These are phyloP conservation scores for Pardalotus punctatus DNA, from an alignment of 2,113 vertebrate genomes.

Conservation along the genomic window DNA sequence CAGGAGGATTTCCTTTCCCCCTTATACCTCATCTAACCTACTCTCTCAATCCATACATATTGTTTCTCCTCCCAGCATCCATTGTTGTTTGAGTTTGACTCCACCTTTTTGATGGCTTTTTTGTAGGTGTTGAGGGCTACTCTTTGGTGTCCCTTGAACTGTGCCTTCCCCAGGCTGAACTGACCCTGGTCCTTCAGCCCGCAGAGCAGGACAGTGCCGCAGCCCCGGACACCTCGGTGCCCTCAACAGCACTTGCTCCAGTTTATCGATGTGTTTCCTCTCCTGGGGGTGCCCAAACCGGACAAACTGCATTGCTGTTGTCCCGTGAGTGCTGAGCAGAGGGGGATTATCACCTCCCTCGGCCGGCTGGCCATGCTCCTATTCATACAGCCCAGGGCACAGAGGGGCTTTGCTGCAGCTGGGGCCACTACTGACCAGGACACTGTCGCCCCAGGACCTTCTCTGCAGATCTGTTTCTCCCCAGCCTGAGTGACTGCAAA, in stretches of 20 bases:
- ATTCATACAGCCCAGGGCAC: fast-evolving
- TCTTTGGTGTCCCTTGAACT: fast-evolving
- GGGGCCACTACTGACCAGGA: neutral
- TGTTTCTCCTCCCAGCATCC: neutral
- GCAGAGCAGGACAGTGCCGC: neutral
- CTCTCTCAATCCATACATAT: neutral
- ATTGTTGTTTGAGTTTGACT: neutral
- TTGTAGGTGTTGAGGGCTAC: too few relatives aligned
- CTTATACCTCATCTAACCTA: neutral
- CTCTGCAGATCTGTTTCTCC: neutral
- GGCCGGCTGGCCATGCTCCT: neutral
- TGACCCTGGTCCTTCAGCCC: neutral
- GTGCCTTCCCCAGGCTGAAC: neutral
- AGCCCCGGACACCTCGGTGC: neutral
- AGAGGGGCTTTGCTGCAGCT: fast-evolving
- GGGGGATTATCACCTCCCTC: neutral
- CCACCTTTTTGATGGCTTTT: neutral
- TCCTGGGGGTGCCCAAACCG: neutral
- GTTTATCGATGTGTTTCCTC: neutral
- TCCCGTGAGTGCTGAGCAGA: neutral
- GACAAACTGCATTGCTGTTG: neutral
- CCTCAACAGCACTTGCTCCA: neutral
- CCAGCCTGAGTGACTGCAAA: neutral
- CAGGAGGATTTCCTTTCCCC: neutral
- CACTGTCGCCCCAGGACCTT: too few relatives aligned